phyloP scores from a whole-genome alignment of 2,113 vertebrate species.

The Centropus bengalensis region DNA sequence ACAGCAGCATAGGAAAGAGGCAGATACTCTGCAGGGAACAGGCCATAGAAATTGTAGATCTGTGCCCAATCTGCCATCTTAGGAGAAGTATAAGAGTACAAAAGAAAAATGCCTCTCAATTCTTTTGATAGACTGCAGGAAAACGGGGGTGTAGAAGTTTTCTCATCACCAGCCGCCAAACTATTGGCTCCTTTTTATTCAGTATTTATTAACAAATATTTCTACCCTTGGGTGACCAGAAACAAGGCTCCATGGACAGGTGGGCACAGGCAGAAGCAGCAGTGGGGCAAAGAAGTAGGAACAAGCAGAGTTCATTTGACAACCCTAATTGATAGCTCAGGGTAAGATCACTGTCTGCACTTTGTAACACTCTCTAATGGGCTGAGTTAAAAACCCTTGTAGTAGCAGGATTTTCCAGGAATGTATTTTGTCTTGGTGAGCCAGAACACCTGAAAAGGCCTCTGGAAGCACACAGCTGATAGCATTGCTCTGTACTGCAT shows the following conservation, averaged over 20 bases:
- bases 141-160: neutral
- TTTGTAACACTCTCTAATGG: neutral
- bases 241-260: neutral
- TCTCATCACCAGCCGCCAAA: neutral
- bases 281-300: neutral
- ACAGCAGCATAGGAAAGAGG: neutral
- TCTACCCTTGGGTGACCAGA: neutral
- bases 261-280: neutral
- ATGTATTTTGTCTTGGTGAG: neutral
- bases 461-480: neutral
- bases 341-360: neutral
- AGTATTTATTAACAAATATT: neutral
- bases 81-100: neutral
- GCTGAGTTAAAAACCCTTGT: neutral
- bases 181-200: neutral
- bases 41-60: neutral
- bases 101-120: neutral
- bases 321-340: neutral
- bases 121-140: neutral
- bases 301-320: neutral
- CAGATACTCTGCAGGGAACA: neutral
- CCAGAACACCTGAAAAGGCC: neutral
- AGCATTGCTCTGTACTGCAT: neutral
- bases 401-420: neutral
- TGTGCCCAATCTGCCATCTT: neutral